A percentile compares a stretch with the other conserved stretches of the same genome.
phyloP scores from a whole-genome alignment of 2,797 vertebrate genomes.

The Pteronotus mesoamericanus region DNA sequence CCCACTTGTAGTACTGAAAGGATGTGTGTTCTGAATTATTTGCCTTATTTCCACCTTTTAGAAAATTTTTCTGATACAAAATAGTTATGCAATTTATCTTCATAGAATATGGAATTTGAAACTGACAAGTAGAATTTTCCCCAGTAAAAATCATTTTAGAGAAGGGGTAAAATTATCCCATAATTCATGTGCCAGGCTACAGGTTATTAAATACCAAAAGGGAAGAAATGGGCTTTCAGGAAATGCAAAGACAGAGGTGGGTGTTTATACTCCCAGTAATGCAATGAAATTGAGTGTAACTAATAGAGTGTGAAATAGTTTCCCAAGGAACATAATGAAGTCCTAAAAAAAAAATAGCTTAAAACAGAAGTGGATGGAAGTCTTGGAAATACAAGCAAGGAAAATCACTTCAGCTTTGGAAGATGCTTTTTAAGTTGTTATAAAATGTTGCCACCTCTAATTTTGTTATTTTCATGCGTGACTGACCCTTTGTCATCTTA shows the following conservation, averaged over 20 bases:
- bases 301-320: constrained; percentile 72
- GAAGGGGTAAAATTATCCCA: constrained; percentile 14
- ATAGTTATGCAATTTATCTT: neutral
- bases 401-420: neutral
- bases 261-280: constrained; percentile 57
- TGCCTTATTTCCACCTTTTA: neutral
- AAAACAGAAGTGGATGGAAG: constrained; percentile 33
- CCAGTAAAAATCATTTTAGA: neutral
- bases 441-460: neutral
- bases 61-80: neutral
- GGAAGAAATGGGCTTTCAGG: constrained; percentile 24
- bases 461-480: constrained; percentile 42
- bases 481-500: neutral
- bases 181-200: constrained; percentile 18
- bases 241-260: constrained; percentile 35
- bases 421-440: constrained; percentile 42
- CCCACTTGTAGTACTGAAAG: neutral
- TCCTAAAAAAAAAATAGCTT: constrained; percentile 60
- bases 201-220: constrained; percentile 63
- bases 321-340: constrained; percentile 56
- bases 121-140: neutral
- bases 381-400: constrained; percentile 40
- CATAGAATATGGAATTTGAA: neutral
- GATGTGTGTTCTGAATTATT: neutral
- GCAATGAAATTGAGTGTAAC: constrained; percentile 72